Conservation (phyloP, 2,113 vertebrate species). For the Catharus bicknelli region DNA sequence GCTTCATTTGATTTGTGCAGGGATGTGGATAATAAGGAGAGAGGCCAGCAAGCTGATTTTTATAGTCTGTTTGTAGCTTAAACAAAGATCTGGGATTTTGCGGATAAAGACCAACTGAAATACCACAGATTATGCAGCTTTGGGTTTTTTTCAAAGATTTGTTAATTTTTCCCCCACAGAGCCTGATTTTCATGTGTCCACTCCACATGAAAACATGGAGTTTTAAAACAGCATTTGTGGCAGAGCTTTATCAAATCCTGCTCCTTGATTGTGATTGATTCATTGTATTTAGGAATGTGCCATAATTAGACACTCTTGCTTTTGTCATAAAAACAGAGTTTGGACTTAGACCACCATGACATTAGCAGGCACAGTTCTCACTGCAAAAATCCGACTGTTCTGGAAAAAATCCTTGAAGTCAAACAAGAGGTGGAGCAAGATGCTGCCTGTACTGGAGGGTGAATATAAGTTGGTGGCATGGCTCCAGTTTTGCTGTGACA, state of each 20-base stretch:
- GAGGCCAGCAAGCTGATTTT: conserved; percentile 73
- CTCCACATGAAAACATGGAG: conserved; percentile 42
- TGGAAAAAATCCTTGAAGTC: conserved; percentile 8
- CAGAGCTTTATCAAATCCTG: conserved; percentile 21
- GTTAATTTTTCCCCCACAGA: conserved; percentile 60
- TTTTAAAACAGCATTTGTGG: conserved; percentile 44
- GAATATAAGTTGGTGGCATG: not conserved
- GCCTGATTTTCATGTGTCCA: not conserved
- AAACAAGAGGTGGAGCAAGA: not conserved
- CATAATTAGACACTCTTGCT: not conserved
- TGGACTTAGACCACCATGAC: not conserved
- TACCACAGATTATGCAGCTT: conserved; percentile 77
- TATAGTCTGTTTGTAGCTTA: conserved; percentile 77
- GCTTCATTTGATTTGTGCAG: conserved; percentile 79
- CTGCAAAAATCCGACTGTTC: not conserved
- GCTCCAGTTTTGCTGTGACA: conserved; percentile 15
- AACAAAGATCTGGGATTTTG: conserved; percentile 81
- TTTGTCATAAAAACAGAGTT: not conserved
- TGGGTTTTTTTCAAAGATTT: conserved; percentile 66
- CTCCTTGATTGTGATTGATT: not conserved
- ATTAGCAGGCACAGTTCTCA: not conserved
- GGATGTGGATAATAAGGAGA: conserved; percentile 74
- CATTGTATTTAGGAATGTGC: not conserved
- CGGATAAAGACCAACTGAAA: conserved; percentile 76
- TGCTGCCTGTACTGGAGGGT: not conserved